Evolutionary conservation across 2,797 vertebrate genomes (phyloP).

Genomic region (Lycodopsis pacificus): DNA sequence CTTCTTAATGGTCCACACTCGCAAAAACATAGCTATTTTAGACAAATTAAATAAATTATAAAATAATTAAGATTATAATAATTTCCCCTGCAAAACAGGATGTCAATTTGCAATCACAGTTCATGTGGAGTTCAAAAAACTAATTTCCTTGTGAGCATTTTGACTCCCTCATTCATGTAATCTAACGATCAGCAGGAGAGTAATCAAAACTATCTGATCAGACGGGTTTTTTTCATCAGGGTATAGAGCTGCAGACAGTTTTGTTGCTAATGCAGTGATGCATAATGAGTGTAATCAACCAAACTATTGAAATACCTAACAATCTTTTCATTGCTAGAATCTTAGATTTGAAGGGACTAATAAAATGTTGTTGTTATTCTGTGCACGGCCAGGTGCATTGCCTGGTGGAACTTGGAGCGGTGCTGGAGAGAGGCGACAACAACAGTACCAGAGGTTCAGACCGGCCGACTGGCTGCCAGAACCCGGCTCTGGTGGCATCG

Average conservation of each 20-base stretch:
- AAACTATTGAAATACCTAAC: slow-evolving; percentile 2
- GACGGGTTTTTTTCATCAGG: slow-evolving; percentile 8
- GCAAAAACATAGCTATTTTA: slow-evolving; percentile 16
- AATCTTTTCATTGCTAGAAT: not conserved
- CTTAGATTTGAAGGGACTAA: not conserved
- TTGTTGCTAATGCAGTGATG: not conserved
- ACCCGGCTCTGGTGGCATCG: slow-evolving; percentile 91
- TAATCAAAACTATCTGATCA: slow-evolving; percentile 45
- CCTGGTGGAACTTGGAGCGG: slow-evolving; percentile 93
- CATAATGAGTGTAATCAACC: slow-evolving; percentile 20
- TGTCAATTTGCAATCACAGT: slow-evolving; percentile 43
- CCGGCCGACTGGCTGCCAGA: slow-evolving; percentile 92
- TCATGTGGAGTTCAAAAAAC: slow-evolving; percentile 21
- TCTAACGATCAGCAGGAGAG: slow-evolving; percentile 48
- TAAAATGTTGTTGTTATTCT: not conserved
- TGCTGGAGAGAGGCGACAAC: slow-evolving; percentile 92
- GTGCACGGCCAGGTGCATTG: slow-evolving; percentile 89
- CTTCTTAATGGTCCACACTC: not conserved
- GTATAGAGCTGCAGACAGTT: not conserved
- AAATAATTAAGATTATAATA: slow-evolving; percentile 33
- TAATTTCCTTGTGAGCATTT: slow-evolving; percentile 10
- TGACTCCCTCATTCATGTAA: not conserved
- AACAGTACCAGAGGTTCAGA: slow-evolving; percentile 91
- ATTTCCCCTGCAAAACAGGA: slow-evolving; percentile 21
- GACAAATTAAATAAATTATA: slow-evolving; percentile 33